Evolutionary conservation across 2,113 vertebrate genomes (phyloP).

Genomic region (Budorcas taxicolor): DNA sequence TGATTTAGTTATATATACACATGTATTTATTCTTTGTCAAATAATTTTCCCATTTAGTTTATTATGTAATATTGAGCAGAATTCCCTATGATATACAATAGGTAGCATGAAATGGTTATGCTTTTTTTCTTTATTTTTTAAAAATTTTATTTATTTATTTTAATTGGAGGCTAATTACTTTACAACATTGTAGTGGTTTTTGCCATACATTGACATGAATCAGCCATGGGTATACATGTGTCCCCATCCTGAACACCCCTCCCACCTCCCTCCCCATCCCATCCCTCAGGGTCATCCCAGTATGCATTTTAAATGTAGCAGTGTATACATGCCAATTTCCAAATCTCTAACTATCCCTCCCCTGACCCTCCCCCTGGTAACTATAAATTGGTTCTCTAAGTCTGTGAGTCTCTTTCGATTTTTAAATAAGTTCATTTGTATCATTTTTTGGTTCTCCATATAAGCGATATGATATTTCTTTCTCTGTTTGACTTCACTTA

Average conservation of each 20-base stretch:
- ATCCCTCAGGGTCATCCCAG: neutral
- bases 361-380: neutral
- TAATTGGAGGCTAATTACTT: neutral
- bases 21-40: neutral
- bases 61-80: neutral
- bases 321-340: neutral
- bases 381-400: neutral
- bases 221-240: neutral
- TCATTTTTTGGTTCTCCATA: neutral
- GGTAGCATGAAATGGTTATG: neutral
- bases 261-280: neutral
- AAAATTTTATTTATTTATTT: neutral
- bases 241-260: neutral
- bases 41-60: neutral
- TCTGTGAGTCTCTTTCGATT: neutral
- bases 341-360: neutral
- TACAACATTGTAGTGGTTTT: neutral
- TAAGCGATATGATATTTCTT: neutral
- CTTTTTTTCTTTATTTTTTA: neutral
- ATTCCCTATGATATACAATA: neutral
- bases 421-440: neutral
- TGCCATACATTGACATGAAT: neutral
- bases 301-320: neutral
- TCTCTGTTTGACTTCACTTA: neutral
- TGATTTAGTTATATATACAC: neutral